phyloP scores from a whole-genome alignment of 2,888 invertebrate genomes.

The Abrostola tripartita region DNA sequence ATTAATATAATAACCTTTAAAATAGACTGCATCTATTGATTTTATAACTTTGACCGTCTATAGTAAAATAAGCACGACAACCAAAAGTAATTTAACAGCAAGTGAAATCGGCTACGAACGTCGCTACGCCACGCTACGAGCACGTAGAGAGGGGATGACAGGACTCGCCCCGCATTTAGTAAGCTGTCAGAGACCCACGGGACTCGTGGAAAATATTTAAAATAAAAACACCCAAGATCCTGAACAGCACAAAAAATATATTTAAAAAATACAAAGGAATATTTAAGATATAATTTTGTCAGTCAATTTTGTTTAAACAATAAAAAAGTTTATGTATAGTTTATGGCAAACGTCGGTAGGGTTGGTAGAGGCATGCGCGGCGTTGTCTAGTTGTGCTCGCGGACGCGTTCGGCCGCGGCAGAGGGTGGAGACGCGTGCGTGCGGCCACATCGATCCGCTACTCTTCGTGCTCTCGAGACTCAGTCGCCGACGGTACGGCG shows the following conservation, averaged over 20 bases:
- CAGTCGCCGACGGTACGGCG: slow-evolving; percentile 44
- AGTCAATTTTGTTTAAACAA: background rate
- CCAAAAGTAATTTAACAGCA: background rate
- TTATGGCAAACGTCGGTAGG: slow-evolving; percentile 34
- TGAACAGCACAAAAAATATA: background rate
- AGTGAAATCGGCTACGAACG: slow-evolving; percentile 5
- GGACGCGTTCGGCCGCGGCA: slow-evolving; percentile 58
- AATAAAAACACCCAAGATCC: background rate
- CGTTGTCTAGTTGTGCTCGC: slow-evolving; percentile 42
- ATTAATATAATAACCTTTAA: background rate
- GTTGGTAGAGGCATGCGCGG: slow-evolving; percentile 62
- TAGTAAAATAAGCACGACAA: no score
- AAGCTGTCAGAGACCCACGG: background rate
- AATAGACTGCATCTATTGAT: background rate
- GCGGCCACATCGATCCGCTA: slow-evolving; percentile 67
- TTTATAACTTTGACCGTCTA: background rate
- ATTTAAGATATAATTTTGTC: background rate
- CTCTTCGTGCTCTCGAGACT: slow-evolving; percentile 29
- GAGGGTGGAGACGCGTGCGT: slow-evolving; percentile 65
- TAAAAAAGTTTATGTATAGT: slow-evolving; percentile 23
- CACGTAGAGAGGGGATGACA: slow-evolving; percentile 8
- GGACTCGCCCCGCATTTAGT: background rate
- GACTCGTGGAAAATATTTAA: background rate
- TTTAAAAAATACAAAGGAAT: background rate
- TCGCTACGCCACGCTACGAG: slow-evolving; percentile 16